Base-by-base conservation (phyloP, 2,888 invertebrate genomes). In the Serrognathus titanus region DNA sequence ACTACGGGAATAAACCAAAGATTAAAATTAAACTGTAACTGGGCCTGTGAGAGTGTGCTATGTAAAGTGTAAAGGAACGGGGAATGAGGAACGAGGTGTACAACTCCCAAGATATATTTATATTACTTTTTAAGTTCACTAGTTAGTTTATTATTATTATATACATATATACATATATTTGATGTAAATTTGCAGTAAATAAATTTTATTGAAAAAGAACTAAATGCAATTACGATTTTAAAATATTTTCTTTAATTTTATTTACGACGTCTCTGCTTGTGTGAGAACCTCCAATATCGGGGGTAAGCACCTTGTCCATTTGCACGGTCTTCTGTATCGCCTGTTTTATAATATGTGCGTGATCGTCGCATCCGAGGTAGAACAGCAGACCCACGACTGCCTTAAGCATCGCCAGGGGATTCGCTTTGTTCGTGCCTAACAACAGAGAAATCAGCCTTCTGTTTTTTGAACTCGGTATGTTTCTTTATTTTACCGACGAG, bases 141-240 rank as follows among this genome's bases (percentile, higher is more conserved):
- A 40, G 40, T 9, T 43, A 43, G 43, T 36, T 40, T 13, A 40
- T 43, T 24, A 43, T 52, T 52, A 52, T 43, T 16, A 47, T 55
- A 55, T 31, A 48, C 40, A 57, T 48, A 39, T 48, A 57, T 57
- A 58, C 57, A 56, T 61, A 61, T 59, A 62, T 54, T 63, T 59
- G 58, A 62, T 65, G 63, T 64, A 65, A 56, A 63, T 59, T 64
- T 65, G 58, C 59, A 62, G 55, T 58, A 65, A 31, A 63, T 61
- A 62, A 63, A 63, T 49, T 61, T 62, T 61, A 58, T 52, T 11
- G 13, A n/a, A 20, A 20, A 48, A 8, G 74, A 92, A 94, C 94
- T 93, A 78, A 78, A 20, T 52, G 16, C 10, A 35, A 35, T 36
- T 46, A 52, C 10, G 46, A 37, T 31, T 37, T 43, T 20, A 36